phyloP scores from a whole-genome alignment of 2,888 invertebrate species.

The Danaus chrysippus region DNA sequence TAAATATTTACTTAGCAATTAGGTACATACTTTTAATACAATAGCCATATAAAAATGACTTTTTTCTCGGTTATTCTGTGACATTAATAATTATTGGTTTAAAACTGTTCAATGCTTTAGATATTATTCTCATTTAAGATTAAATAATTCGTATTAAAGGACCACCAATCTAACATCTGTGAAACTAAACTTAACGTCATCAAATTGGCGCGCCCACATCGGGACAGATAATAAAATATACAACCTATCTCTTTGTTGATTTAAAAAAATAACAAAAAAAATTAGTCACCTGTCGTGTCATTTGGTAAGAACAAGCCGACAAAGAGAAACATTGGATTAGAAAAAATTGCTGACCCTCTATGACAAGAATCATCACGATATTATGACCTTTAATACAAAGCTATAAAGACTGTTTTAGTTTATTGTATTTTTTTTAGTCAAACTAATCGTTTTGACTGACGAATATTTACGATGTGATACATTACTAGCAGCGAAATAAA shows the following conservation, averaged over 20 bases:
- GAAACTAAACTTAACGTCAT: constrained; percentile 42
- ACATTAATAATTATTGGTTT: too few relatives aligned
- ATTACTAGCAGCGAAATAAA: constrained; percentile 66
- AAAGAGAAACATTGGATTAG: constrained; percentile 67
- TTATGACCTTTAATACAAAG: constrained; percentile 16
- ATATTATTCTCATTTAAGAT: too few relatives aligned
- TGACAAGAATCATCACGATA: constrained; percentile 38
- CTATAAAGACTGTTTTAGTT: constrained; percentile 33
- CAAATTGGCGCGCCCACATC: constrained; percentile 65
- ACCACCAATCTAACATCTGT: constrained; percentile 27
- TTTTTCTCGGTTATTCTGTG: too few relatives aligned
- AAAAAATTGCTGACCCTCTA: constrained; percentile 67
- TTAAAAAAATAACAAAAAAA: constrained; percentile 48
- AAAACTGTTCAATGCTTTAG: too few relatives aligned
- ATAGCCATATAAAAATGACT: too few relatives aligned
- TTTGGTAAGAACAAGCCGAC: constrained; percentile 77
- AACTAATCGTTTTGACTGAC: constrained; percentile 71
- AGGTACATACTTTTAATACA: too few relatives aligned
- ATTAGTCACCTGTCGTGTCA: constrained; percentile 78
- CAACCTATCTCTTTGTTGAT: constrained; percentile 65
- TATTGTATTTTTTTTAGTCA: constrained; percentile 43
- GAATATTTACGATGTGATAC: constrained; percentile 76
- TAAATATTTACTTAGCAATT: too few relatives aligned
- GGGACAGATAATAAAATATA: constrained; percentile 73
- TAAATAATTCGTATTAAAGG: too few relatives aligned